A percentile compares a stretch with the other conserved stretches of the same genome.
phyloP scores from a whole-genome alignment of 2,888 invertebrate genomes.

The Dugesia japonica region DNA sequence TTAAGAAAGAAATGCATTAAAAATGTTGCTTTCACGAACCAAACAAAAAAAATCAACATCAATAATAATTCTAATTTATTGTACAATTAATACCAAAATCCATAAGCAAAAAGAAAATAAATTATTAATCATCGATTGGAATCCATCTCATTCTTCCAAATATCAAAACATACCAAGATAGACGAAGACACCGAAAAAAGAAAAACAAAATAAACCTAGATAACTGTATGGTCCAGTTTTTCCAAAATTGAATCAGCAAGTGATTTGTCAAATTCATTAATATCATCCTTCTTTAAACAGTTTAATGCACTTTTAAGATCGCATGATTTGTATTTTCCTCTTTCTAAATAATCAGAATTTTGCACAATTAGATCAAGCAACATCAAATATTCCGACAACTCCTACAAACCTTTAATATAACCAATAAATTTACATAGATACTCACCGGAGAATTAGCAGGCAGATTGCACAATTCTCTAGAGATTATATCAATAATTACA shows the following conservation, averaged over 20 bases:
- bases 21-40: too few species aligned
- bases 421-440: background rate
- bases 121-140: background rate
- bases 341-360: conserved; percentile 22
- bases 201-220: background rate
- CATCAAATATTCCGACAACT: conserved; percentile 27
- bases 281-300: background rate
- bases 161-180: background rate
- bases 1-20: too few species aligned
- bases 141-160: background rate
- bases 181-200: background rate
- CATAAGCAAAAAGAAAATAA: background rate
- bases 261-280: background rate
- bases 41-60: too few species aligned
- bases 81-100: background rate
- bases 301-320: conserved; percentile 20
- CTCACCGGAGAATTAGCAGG: conserved; percentile 53
- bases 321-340: conserved; percentile 24
- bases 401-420: background rate
- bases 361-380: conserved; percentile 22
- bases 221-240: background rate
- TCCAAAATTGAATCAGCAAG: background rate
- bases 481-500: conserved; percentile 77
- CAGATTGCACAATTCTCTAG: conserved; percentile 72
- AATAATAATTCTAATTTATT: background rate